Evolutionary conservation across 2,797 vertebrate genomes (phyloP).

Genomic region (Characodon lateralis): DNA sequence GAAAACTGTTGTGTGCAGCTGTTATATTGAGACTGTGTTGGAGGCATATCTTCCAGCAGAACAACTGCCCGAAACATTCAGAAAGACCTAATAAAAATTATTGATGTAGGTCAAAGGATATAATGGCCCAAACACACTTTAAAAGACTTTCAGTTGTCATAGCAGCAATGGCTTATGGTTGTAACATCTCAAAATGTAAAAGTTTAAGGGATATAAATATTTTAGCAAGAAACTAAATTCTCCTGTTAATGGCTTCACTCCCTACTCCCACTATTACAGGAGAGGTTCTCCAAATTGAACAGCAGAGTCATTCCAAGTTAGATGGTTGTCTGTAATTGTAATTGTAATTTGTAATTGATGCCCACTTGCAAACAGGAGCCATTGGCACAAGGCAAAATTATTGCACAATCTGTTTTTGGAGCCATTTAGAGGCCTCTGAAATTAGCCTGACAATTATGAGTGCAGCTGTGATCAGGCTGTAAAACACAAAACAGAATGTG

Average conservation of each 20-base stretch:
- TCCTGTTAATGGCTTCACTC: slow-evolving; percentile 41
- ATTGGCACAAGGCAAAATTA: slow-evolving; percentile 30
- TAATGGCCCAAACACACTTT: not conserved
- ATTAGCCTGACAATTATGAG: slow-evolving; percentile 50
- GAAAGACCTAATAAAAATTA: not conserved
- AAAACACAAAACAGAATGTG: slow-evolving; percentile 27
- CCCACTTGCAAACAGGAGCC: slow-evolving; percentile 8
- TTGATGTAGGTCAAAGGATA: not conserved
- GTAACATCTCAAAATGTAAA: not conserved
- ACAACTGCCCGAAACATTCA: not conserved
- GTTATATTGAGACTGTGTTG: not conserved
- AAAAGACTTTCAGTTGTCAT: not conserved
- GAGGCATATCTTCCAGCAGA: not conserved
- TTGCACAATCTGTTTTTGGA: slow-evolving; percentile 53
- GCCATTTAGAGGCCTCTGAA: slow-evolving; percentile 45
- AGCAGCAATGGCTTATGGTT: not conserved
- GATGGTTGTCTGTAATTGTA: slow-evolving; percentile 65
- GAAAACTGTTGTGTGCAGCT: not conserved
- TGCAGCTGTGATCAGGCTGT: slow-evolving; percentile 35
- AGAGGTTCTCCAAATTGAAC: slow-evolving; percentile 39
- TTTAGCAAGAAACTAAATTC: not conserved
- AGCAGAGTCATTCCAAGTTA: slow-evolving; percentile 46
- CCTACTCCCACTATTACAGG: slow-evolving; percentile 25
- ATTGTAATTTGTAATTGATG: slow-evolving; percentile 65
- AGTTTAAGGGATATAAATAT: not conserved